Percentiles rank a stretch among this genome's conserved stretches.
These are phyloP conservation scores for Chrysodeixis includens DNA, from an alignment of 2,888 invertebrate genomes.

Conservation along the genomic window DNA sequence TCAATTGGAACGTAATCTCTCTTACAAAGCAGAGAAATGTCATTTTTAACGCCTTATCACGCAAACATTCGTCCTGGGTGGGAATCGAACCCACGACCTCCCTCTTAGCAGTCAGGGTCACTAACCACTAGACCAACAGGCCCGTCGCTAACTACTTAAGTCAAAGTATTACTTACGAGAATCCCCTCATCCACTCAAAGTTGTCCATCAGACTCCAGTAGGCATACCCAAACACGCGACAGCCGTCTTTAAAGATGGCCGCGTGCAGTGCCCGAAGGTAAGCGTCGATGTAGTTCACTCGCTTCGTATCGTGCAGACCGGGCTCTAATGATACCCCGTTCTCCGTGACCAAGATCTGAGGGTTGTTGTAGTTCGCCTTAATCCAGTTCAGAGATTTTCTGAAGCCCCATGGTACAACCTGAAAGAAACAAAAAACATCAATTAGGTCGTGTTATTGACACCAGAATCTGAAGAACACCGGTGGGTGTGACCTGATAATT, in stretches of 20 bases:
- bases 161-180: constrained; percentile 84
- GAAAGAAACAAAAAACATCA: constrained; percentile 19
- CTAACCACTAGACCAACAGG: too few relatives aligned
- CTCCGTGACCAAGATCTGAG: constrained; percentile 89
- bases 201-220: constrained; percentile 95
- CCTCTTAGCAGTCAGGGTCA: too few relatives aligned
- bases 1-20: too few relatives aligned
- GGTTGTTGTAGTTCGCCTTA: constrained; percentile 89
- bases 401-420: constrained; percentile 92
- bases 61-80: too few relatives aligned
- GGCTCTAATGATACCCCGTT: constrained; percentile 89
- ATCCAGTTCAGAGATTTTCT: constrained; percentile 91
- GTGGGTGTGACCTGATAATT: too few relatives aligned
- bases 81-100: too few relatives aligned
- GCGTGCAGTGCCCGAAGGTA: constrained; percentile 83
- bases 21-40: too few relatives aligned
- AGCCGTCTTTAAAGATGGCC: constrained; percentile 88
- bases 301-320: constrained; percentile 80
- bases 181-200: constrained; percentile 94
- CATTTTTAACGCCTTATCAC: too few relatives aligned
- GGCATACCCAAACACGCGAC: constrained; percentile 91
- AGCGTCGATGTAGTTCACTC: constrained; percentile 87
- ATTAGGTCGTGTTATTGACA: too few relatives aligned
- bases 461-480: too few relatives aligned
- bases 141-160: too few relatives aligned